Conservation (phyloP, 1,140 invertebrate genomes). For the Monochamus saltuarius region DNA sequence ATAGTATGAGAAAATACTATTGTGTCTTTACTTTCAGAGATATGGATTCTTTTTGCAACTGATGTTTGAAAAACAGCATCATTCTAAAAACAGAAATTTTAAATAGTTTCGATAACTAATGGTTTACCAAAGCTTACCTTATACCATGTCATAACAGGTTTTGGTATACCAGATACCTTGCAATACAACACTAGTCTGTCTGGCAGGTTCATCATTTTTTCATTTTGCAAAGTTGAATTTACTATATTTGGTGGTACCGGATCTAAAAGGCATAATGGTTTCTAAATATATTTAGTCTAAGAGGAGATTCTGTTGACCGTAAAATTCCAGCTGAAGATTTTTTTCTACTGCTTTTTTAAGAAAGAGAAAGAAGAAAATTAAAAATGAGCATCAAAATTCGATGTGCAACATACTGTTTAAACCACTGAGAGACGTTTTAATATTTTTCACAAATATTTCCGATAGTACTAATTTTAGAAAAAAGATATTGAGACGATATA, state of each 20-base stretch:
- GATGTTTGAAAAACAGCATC: slow-evolving; percentile 24
- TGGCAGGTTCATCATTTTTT: slow-evolving; percentile 47
- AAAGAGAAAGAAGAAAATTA: no score
- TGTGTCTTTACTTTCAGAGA: slow-evolving; percentile 51
- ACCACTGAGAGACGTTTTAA: no score
- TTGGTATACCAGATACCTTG: slow-evolving; percentile 50
- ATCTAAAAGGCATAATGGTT: slow-evolving; percentile 33
- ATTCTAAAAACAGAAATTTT: slow-evolving; percentile 28
- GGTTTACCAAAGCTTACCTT: slow-evolving; percentile 43
- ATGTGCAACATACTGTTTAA: no score
- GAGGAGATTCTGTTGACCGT: background rate
- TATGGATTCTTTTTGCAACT: slow-evolving; percentile 45
- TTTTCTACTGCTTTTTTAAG: background rate
- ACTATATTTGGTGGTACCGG: slow-evolving; percentile 42
- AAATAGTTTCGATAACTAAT: background rate
- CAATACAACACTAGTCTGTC: slow-evolving; percentile 50
- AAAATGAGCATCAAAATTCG: no score
- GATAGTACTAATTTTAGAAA: no score
- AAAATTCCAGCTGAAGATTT: background rate
- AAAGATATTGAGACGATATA: no score
- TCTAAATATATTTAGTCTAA: no score
- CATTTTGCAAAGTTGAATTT: slow-evolving; percentile 42
- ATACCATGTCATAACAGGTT: slow-evolving; percentile 53
- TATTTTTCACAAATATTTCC: no score
- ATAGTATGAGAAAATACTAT: slow-evolving; percentile 46